A percentile compares a stretch with the other conserved stretches of the same genome.
Evolutionary conservation across 2,888 invertebrate genomes (phyloP).

Genomic region (Polylopha cassiicola): DNA sequence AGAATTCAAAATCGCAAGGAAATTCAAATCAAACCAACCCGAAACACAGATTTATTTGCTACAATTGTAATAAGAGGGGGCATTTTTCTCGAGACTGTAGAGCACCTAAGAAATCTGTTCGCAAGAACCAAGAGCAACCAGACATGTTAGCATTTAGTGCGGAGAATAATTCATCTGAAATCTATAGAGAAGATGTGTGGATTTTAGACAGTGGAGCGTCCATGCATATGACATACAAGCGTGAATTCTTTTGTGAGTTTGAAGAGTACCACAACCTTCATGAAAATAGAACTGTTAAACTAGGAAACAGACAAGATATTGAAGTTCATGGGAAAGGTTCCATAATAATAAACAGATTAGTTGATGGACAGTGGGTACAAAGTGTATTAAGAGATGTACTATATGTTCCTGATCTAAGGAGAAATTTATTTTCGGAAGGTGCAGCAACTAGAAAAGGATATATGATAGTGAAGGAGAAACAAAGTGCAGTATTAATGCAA

Average conservation of each 20-base stretch:
- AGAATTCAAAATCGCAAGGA: slow-evolving; percentile 4
- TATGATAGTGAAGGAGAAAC: slow-evolving; percentile 28
- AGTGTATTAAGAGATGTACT: slow-evolving; percentile 27
- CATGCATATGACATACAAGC: slow-evolving; percentile 28
- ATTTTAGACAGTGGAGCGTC: slow-evolving; percentile 33
- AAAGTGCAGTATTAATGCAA: slow-evolving; percentile 19
- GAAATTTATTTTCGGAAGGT: slow-evolving; percentile 43
- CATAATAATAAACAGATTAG: slow-evolving; percentile 27
- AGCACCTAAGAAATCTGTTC: slow-evolving; percentile 25
- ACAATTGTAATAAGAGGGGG: slow-evolving; percentile 30
- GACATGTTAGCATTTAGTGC: slow-evolving; percentile 30
- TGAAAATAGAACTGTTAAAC: slow-evolving; percentile 24
- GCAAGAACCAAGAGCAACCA: slow-evolving; percentile 12
- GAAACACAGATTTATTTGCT: slow-evolving; percentile 29
- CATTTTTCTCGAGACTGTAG: slow-evolving; percentile 32
- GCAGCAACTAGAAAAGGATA: slow-evolving; percentile 31
- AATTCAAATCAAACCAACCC: slow-evolving; percentile 5
- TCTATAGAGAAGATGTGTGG: slow-evolving; percentile 23
- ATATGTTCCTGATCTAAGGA: slow-evolving; percentile 36
- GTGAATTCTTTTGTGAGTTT: slow-evolving; percentile 26
- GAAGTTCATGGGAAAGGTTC: slow-evolving; percentile 29
- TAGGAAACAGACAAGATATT: slow-evolving; percentile 28
- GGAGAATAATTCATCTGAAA: slow-evolving; percentile 2
- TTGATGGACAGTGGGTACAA: slow-evolving; percentile 29
- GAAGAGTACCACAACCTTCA: slow-evolving; percentile 20